phyloP scores from a whole-genome alignment of 2,888 invertebrate species.

The Erebia ligea region DNA sequence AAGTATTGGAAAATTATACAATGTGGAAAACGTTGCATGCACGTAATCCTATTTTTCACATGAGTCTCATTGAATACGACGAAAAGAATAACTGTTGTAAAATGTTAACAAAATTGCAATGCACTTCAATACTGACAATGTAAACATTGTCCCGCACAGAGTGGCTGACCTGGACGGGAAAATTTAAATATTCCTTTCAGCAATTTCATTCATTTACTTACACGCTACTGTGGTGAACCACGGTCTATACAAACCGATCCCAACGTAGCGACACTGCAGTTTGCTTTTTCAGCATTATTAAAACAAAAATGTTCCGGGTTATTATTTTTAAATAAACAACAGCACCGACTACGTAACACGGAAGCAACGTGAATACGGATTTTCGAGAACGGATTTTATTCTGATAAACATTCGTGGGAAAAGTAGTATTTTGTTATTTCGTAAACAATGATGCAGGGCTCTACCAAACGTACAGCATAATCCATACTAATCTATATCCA shows the following conservation, averaged over 20 bases:
- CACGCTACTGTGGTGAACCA: slow-evolving; percentile 31
- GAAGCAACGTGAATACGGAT: slow-evolving; percentile 28
- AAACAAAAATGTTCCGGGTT: slow-evolving; percentile 35
- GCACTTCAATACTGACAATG: slow-evolving; percentile 32
- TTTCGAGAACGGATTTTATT: slow-evolving; percentile 26
- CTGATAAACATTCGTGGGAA: slow-evolving; percentile 18
- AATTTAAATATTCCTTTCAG: slow-evolving; percentile 37
- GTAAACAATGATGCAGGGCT: slow-evolving; percentile 20
- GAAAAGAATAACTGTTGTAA: slow-evolving; percentile 8
- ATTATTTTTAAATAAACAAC: slow-evolving; percentile 31
- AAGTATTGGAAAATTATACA: slow-evolving; percentile 11
- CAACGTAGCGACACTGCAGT: slow-evolving; percentile 33
- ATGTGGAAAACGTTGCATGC: not conserved
- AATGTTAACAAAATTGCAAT: slow-evolving; percentile 32
- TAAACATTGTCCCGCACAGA: slow-evolving; percentile 27
- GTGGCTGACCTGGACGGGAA: slow-evolving; percentile 24
- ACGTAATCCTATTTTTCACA: slow-evolving; percentile 12
- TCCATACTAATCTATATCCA: no score
- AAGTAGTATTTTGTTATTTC: slow-evolving; percentile 10
- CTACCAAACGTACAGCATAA: not conserved
- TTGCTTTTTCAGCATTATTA: slow-evolving; percentile 37
- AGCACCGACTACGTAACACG: slow-evolving; percentile 20
- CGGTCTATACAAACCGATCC: slow-evolving; percentile 32
- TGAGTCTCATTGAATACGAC: slow-evolving; percentile 7
- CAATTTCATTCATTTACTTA: slow-evolving; percentile 38